phyloP scores from a whole-genome alignment of 2,888 invertebrate species.

The Diarsia rubi region DNA sequence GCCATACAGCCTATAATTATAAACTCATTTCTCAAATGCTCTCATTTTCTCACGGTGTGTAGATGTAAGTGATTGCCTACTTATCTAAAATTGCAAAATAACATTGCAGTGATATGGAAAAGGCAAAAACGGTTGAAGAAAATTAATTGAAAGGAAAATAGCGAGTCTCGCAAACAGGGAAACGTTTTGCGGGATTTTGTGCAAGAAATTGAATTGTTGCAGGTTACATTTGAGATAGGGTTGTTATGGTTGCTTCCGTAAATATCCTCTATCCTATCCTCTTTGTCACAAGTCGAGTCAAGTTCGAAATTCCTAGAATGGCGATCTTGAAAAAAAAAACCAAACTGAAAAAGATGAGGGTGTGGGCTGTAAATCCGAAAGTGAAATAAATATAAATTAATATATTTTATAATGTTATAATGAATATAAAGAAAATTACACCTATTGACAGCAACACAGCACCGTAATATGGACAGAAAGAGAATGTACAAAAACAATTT shows the following conservation, averaged over 20 bases:
- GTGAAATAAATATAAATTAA: too few species aligned
- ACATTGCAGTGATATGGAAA: constrained; percentile 38
- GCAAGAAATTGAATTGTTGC: constrained; percentile 29
- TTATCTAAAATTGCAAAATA: constrained; percentile 60
- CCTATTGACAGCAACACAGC: too few species aligned
- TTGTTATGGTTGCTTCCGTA: constrained; percentile 8
- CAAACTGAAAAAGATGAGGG: too few species aligned
- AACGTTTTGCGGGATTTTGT: constrained; percentile 36
- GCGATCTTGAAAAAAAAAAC: too few species aligned
- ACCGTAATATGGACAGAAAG: too few species aligned
- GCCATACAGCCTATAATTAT: constrained; percentile 65
- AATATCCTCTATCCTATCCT: too few species aligned
- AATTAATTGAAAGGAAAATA: constrained; percentile 60
- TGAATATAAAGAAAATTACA: too few species aligned
- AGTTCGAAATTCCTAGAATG: too few species aligned
- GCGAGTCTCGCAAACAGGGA: constrained; percentile 17
- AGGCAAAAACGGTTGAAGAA: constrained; percentile 47
- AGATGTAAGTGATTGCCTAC: constrained; percentile 50
- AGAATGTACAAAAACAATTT: too few species aligned
- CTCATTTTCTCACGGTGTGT: constrained; percentile 65
- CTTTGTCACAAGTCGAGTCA: too few species aligned
- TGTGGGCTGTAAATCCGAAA: too few species aligned
- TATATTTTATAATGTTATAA: too few species aligned
- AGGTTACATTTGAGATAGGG: neutral
- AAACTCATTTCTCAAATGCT: constrained; percentile 64